A percentile compares a stretch with the other conserved stretches of the same genome.
Evolutionary conservation across 1,140 invertebrate genomes (phyloP).

Genomic region (Trichonephila clavata): DNA sequence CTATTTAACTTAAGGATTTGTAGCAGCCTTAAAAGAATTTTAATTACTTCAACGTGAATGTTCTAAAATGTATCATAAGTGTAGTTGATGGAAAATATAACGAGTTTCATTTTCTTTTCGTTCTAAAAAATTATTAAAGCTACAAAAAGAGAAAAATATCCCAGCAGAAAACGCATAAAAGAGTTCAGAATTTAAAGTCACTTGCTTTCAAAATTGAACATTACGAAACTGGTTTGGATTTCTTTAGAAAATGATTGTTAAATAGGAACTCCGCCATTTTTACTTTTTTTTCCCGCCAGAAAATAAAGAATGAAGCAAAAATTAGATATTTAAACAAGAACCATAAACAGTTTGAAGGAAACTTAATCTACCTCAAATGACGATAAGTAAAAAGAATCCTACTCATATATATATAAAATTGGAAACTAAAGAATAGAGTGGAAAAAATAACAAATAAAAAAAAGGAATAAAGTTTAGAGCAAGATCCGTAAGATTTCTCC

Average conservation of each 20-base stretch:
- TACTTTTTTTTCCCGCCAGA: neutral
- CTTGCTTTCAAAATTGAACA: conserved; percentile 1
- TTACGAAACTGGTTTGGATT: neutral
- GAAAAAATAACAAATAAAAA: neutral
- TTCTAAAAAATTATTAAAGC: neutral
- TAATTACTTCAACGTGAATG: no score
- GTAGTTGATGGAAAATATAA: no score
- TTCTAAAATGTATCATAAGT: no score
- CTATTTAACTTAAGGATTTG: no score
- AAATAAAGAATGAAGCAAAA: conserved; percentile 39
- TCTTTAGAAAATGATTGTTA: neutral
- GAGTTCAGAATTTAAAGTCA: neutral
- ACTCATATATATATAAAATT: conserved; percentile 6
- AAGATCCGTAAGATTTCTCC: neutral
- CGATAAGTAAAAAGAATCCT: conserved; percentile 11
- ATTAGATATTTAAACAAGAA: conserved; percentile 28
- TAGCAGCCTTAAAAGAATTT: no score
- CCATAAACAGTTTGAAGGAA: conserved; percentile 46
- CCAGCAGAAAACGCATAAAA: neutral
- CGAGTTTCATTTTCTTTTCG: neutral
- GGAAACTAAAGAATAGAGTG: neutral
- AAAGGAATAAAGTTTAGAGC: conserved; percentile 2
- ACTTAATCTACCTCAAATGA: conserved; percentile 38
- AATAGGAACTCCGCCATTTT: neutral
- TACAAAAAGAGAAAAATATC: neutral